Conservation (phyloP, 2,113 vertebrate species). For the Clarias magur region DNA sequence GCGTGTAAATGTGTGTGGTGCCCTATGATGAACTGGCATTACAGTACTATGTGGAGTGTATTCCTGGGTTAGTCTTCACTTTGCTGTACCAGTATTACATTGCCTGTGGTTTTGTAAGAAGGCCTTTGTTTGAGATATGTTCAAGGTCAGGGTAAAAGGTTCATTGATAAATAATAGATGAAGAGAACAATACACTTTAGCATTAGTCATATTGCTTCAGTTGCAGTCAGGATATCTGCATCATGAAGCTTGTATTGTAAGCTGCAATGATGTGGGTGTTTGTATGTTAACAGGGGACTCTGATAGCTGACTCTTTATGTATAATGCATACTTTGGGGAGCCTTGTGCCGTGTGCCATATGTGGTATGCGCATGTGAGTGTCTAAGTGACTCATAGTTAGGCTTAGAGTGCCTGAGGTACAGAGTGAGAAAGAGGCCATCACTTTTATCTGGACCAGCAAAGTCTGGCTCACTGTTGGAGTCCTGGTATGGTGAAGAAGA, state of each 20-base stretch:
- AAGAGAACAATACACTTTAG: constrained; percentile 11
- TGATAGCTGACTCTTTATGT: background rate
- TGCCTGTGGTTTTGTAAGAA: constrained; percentile 17
- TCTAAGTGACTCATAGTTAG: constrained; percentile 32
- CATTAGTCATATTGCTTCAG: background rate
- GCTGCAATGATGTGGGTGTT: constrained; percentile 6
- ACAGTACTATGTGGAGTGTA: background rate
- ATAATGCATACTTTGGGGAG: constrained; percentile 12
- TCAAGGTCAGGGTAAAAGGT: constrained; percentile 19
- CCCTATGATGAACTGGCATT: background rate
- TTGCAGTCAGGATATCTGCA: background rate
- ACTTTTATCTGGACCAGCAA: constrained; percentile 57
- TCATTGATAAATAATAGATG: constrained; percentile 6
- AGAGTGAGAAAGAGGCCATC: constrained; percentile 48
- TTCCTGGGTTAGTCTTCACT: background rate
- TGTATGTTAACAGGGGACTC: constrained; percentile 2
- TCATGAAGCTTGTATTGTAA: background rate
- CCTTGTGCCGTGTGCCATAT: background rate
- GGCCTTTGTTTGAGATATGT: background rate
- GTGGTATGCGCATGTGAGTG: constrained; percentile 7
- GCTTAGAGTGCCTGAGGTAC: background rate
- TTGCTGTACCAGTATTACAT: background rate
- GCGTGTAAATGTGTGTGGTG: background rate
- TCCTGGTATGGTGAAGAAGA: constrained; percentile 67
- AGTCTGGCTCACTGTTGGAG: constrained; percentile 63